Percentiles rank a stretch among this genome's conserved stretches.
Conservation (phyloP, 2,797 vertebrate species). For the Geotria australis region DNA sequence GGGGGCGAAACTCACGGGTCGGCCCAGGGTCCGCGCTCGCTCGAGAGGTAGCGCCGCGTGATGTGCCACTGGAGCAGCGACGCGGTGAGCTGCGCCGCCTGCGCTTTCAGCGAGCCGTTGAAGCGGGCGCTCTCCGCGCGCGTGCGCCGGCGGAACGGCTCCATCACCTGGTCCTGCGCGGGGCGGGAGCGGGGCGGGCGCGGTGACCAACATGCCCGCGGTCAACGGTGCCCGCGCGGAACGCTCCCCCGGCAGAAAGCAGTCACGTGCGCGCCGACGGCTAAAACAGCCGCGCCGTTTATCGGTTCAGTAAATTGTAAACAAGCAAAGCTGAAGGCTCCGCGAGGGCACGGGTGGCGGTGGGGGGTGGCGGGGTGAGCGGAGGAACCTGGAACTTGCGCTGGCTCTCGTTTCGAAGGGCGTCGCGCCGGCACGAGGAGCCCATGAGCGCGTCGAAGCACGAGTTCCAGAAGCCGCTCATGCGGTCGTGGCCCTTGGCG, state of each 20-base stretch:
- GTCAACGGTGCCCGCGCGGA: too few species aligned
- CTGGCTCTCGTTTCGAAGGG: constrained; percentile 25
- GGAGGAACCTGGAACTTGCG: constrained; percentile 30
- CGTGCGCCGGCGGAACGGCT: constrained; percentile 24
- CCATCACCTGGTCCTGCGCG: constrained; percentile 36
- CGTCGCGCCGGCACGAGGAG: constrained; percentile 26
- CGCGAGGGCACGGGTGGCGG: too few species aligned
- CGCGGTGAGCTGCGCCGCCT: constrained; percentile 29
- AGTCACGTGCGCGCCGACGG: too few species aligned
- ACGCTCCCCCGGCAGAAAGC: too few species aligned
- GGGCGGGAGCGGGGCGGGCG: rapidly evolving
- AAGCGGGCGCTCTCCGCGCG: constrained; percentile 36
- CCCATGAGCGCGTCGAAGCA: constrained; percentile 86
- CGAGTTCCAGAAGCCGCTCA: constrained; percentile 94
- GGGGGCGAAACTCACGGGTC: constrained; percentile 14
- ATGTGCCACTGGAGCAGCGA: constrained; percentile 53
- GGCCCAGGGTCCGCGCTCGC: constrained; percentile 52
- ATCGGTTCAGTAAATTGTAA: too few species aligned
- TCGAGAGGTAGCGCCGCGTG: constrained; percentile 35
- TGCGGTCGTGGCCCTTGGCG: constrained; percentile 62
- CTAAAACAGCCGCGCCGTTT: too few species aligned
- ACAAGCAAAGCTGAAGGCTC: too few species aligned
- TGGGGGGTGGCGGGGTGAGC: too few species aligned
- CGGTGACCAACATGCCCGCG: background rate
- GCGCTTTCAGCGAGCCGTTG: constrained; percentile 27